Evolutionary conservation across 2,888 invertebrate genomes (phyloP), one percentile per base, ranked within the genome.

Genomic region (Morpho deidamia): DNA sequence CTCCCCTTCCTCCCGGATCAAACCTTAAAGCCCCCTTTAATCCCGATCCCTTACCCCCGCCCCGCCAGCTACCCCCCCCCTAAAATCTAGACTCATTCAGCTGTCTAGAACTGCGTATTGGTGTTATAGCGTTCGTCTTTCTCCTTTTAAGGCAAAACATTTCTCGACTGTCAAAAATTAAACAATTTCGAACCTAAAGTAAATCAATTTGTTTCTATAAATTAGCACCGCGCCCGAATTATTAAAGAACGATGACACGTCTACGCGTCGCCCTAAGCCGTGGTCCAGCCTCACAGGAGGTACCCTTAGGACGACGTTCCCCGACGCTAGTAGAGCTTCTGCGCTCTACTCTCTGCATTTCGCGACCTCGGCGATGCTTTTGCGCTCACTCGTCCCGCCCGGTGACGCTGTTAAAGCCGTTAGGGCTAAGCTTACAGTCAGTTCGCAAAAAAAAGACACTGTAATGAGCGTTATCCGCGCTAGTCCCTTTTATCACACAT

Each of bases 121-220:
- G 11, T 58, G 37, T 37, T 50, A 53, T 12, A 51, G 44, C 55
- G 12, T 48, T 56, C 51, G 37, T 47, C 43, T 53, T 51, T 49
- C 43, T 55, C 51, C 44, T 11, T 50, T 34, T 23, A 35, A 48
- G 56, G 48, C 53, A 51, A 53, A 56, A 32, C 47, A 43, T 11
- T 47, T 58, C 48, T 39, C 45, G 48, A 49, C 44, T 41, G 1
- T 38, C 10, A 37, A 34, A 33, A 44, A 41, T n/a, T 44, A 38
- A 51, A 44, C 11, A 10, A 37, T 9, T 11, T 39, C 44, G n/a
- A 44, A 53, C 38, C 39, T 37, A 50, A 53, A 9, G 11, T 49
- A 14, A 7, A 44, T 33, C n/a, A n/a, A 34, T 12, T 9, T 32
- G 23, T 11, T 40, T 48, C 11, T n/a, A 45, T 12, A 23, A 32